Base-by-base conservation (phyloP, 2,113 vertebrate genomes). In the Fregetta grallaria region DNA sequence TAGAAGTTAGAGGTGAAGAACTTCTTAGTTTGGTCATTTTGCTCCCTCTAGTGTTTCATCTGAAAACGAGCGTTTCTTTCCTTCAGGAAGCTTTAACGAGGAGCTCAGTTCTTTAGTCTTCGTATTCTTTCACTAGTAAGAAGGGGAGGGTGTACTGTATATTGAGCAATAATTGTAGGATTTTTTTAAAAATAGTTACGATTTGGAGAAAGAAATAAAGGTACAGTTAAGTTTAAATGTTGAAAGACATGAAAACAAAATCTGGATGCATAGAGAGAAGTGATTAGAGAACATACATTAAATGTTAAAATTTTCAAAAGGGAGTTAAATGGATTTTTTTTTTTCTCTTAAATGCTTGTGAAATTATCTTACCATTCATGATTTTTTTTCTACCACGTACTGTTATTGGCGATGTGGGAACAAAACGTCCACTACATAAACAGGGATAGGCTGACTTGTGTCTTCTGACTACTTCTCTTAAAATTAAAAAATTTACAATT, bases 41-140 rank as follows among this genome's bases (percentile, higher is more conserved):
- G 53, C 94, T 88, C 91, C 92, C 96, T 88, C 94, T 96, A 88
- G 86, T 21, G 95, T 52, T 80, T 40, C 3, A 0, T 6, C 8
- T 67, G 45, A 52, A 55, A 77, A 36, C 3, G 20, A 36, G 10
- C 1, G 0, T 32, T 86, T 66, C 5, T 20, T 62, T 58, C 32
- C 21, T 34, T 56, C 4, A 3, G 36, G 36, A 68, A 17, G 19
- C 29, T 58, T 62, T 40, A 44, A 11, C 0, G 2, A 27, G 30
- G 23, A 30, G 2, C 6, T 42, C 8, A 9, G 13, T 55, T 70
- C 10, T 62, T 38, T 3, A 23, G 9, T 62, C 13, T 26, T 74
- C 30, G 7, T 6, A 0, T 25, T 22, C 27, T 49, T 92, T 49
- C 1, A 2, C 8, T 32, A 15, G 9, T 40, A 38, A 83, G 50